phyloP scores from a whole-genome alignment of 2,888 invertebrate genomes.

The Apamea crenata region DNA sequence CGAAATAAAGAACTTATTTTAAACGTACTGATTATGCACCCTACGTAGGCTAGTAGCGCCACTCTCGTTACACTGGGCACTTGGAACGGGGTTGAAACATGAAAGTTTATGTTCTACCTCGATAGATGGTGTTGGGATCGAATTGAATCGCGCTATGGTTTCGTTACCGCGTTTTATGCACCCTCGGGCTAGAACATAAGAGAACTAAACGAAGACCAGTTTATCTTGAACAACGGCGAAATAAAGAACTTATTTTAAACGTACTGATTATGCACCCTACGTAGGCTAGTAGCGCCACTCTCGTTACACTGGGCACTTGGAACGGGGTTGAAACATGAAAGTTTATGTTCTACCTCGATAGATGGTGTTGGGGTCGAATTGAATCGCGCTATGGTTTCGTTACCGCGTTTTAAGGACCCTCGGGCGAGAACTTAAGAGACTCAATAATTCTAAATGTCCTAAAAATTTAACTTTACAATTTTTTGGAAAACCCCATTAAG shows the following conservation, averaged over 20 bases:
- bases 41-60: not conserved
- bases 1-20: not conserved
- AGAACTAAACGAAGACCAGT: not conserved
- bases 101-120: not conserved
- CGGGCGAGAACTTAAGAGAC: not conserved
- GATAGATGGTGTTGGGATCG: not conserved
- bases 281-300: not conserved
- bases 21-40: not conserved
- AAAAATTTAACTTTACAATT: not conserved
- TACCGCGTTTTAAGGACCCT: too few relatives aligned
- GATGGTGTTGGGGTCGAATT: not conserved
- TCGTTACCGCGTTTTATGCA: not conserved
- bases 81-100: not conserved
- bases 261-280: not conserved
- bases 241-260: not conserved
- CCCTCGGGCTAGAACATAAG: too few relatives aligned
- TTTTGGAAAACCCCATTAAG: not conserved
- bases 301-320: not conserved
- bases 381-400: constrained; percentile 3
- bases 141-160: constrained; percentile 4
- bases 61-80: not conserved
- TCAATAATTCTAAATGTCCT: not conserved
- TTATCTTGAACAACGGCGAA: not conserved
- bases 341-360: not conserved
- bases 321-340: not conserved